Evolutionary conservation across 2,797 vertebrate genomes (phyloP), one percentile per base, ranked within the genome.

Genomic region (Pseudochromis fuscus): DNA sequence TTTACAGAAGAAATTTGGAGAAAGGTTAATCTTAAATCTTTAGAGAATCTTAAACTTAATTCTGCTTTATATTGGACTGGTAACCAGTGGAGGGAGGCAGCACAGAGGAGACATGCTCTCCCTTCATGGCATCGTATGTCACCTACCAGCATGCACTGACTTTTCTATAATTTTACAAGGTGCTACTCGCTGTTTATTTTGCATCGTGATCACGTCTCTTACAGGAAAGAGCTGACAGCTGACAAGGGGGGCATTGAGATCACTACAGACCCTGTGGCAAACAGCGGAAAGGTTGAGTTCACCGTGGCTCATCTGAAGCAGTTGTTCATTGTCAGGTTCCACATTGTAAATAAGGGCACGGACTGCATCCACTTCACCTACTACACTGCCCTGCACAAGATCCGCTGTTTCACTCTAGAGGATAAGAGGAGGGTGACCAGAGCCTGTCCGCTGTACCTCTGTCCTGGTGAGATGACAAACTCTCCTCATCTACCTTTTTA

Each of bases 211-310:
- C 23, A 0, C 50, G 44, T 66, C 25, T 75, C 64, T 72, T 40
- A 0, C 85, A 98, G 97, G 88, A 85, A 92, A 3, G 62, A 89
- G 60, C 79, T 95, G 37, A 87, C 90, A 1, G 67, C 91, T 0
- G 90, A 93, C 75, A 96, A 96, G 74, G 88, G 94, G 0, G 94
- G 94, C 10, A 85, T 98, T 1, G 84, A 91, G 48, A 94, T 98
- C 37, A 21, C 83, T 11, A 96, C 95, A 0, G 64, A 90, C 2
- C 85, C 91, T 0, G 56, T 56, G 44, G 7, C 33, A 5, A 78
- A 0, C 4, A 59, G 79, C 0, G 95, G 94, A 7, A 89, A 82
- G 24, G 92, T 97, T 52, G 72, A 82, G 37, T 88, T 95, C 42
- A 27, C 49, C 0, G 85, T 93, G 67, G 64, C 70, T 4, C 67